phyloP scores from a whole-genome alignment of 1,140 invertebrate species.

The Tribolium madens region DNA sequence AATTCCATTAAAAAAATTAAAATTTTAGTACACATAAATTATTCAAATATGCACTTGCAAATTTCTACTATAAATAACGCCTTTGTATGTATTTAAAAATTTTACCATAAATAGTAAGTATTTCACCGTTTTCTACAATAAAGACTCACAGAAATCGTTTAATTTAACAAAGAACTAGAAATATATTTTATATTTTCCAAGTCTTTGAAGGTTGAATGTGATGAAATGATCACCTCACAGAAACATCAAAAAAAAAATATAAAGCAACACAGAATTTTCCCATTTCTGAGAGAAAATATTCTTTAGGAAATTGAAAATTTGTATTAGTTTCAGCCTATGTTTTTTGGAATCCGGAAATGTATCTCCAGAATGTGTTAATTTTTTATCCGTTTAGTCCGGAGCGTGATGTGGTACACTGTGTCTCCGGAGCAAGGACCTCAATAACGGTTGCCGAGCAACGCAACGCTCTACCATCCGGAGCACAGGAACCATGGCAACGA shows the following conservation, averaged over 20 bases:
- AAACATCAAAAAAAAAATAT: background rate
- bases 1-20: no score
- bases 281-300: background rate
- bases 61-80: background rate
- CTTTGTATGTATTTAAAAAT: no score
- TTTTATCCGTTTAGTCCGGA: background rate
- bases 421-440: constrained; percentile 55
- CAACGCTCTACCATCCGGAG: constrained; percentile 40
- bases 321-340: no score
- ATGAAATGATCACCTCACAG: background rate
- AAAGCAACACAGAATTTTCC: no score
- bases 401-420: constrained; percentile 50
- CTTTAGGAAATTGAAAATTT: no score
- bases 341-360: no score
- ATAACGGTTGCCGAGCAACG: constrained; percentile 41
- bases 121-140: no score
- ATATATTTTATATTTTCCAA: background rate
- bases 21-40: no score
- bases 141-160: no score
- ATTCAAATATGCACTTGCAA: background rate
- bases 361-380: background rate
- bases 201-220: background rate
- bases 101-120: no score
- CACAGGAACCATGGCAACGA: constrained; percentile 51
- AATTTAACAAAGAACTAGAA: background rate